These are phyloP conservation scores for Corvus cornix DNA, from an alignment of 2,113 vertebrate species.

Conservation along the genomic window DNA sequence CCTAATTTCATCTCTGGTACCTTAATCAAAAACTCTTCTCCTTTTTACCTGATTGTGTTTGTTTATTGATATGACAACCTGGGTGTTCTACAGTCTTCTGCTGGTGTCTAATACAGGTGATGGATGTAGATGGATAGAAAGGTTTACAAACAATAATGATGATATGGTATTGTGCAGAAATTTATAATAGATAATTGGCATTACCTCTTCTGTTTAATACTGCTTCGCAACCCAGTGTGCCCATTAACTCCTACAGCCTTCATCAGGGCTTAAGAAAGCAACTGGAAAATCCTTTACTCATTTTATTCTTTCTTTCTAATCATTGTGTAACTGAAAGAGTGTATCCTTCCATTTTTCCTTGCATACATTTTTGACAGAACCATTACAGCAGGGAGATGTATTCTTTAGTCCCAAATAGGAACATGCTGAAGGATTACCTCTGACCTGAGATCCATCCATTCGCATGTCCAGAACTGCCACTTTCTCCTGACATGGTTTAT, in stretches of 20 bases:
- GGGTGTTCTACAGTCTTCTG: not conserved
- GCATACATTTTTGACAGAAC: not conserved
- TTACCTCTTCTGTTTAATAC: not conserved
- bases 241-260: not conserved
- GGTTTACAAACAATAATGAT: not conserved
- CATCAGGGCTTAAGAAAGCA: not conserved
- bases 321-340: not conserved
- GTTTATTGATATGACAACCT: not conserved
- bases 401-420: not conserved
- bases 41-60: not conserved
- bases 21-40: not conserved
- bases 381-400: not conserved
- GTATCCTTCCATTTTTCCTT: not conserved
- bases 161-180: not conserved
- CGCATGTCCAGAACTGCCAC: not conserved
- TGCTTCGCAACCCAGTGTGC: not conserved
- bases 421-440: slow-evolving; percentile 15
- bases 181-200: not conserved
- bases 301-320: not conserved
- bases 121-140: not conserved
- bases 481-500: slow-evolving; percentile 38
- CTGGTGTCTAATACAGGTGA: not conserved
- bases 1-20: not conserved
- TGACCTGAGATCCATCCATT: slow-evolving; percentile 1
- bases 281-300: not conserved